Evolutionary conservation across 53 echinoderm and acorn worm genomes (phyloP).

Genomic region (Echinarachnius parma): DNA sequence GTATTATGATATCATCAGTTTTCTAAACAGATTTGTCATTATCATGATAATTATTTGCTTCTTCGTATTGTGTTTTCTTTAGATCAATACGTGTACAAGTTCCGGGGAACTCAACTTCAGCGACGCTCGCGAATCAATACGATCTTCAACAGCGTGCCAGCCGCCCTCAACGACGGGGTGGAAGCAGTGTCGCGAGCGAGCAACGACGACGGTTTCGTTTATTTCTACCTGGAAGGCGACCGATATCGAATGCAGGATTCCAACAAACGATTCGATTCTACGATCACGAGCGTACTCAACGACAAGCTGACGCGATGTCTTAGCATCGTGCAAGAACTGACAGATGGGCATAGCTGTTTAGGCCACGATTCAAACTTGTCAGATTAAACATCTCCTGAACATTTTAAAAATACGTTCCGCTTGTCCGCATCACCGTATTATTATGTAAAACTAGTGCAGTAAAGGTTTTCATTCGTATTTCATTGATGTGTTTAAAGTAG

Average conservation of each 20-base stretch:
- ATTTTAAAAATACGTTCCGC: no score
- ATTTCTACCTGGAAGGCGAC: conserved; percentile 32
- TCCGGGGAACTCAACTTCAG: not conserved
- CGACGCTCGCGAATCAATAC: conserved; percentile 16
- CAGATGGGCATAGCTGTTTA: no score
- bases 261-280: conserved; percentile 26
- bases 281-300: no score
- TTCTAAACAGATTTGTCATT: not conserved
- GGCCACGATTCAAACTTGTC: no score
- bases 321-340: no score
- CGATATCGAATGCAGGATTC: conserved; percentile 45
- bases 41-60: not conserved
- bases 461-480: no score
- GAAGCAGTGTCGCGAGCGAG: not conserved
- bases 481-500: no score
- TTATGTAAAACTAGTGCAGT: no score
- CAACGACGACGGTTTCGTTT: not conserved
- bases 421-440: no score
- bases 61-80: not conserved
- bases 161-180: conserved; percentile 40
- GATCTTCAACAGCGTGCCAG: conserved; percentile 20
- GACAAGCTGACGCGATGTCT: no score
- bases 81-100: conserved; percentile 56
- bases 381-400: no score
- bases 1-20: not conserved